A percentile compares a stretch with the other conserved stretches of the same genome.
Conservation (phyloP, 2,888 invertebrate genomes). For the Morpho deidamia region DNA sequence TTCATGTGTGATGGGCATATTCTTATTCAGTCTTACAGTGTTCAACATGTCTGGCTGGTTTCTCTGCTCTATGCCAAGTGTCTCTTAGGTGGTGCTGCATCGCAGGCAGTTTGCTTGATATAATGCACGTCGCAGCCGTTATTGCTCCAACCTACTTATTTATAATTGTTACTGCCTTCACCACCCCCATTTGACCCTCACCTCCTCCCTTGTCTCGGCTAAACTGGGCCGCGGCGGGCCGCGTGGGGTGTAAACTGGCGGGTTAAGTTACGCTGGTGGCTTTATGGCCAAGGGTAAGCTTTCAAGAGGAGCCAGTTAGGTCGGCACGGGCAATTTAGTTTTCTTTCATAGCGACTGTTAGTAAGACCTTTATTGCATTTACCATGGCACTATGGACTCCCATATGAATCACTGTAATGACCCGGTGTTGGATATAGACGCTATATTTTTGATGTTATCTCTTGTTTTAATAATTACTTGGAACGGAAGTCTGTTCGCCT, state of each 20-base stretch:
- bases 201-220: slow-evolving; percentile 25
- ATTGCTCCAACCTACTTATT: slow-evolving; percentile 74
- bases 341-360: slow-evolving; percentile 63
- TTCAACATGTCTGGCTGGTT: slow-evolving; percentile 18
- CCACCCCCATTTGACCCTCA: slow-evolving; percentile 42
- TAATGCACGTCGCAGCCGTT: slow-evolving; percentile 72
- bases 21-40: too few relatives aligned
- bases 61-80: slow-evolving; percentile 42
- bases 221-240: slow-evolving; percentile 14
- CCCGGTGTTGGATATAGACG: slow-evolving; percentile 25
- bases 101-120: slow-evolving; percentile 73
- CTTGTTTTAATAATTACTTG: slow-evolving; percentile 29
- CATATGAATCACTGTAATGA: slow-evolving; percentile 38
- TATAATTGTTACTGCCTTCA: slow-evolving; percentile 66
- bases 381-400: slow-evolving; percentile 36
- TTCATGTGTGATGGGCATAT: not conserved
- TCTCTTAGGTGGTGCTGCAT: slow-evolving; percentile 70
- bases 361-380: slow-evolving; percentile 64
- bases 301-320: slow-evolving; percentile 57
- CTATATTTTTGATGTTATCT: slow-evolving; percentile 26
- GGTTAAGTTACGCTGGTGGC: slow-evolving; percentile 28
- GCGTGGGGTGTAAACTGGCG: slow-evolving; percentile 20
- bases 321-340: slow-evolving; percentile 71
- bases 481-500: slow-evolving; percentile 22
- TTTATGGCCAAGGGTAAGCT: slow-evolving; percentile 34